These are phyloP conservation scores for Dendroctonus ponderosae DNA, from an alignment of 1,140 invertebrate species.

Conservation along the genomic window DNA sequence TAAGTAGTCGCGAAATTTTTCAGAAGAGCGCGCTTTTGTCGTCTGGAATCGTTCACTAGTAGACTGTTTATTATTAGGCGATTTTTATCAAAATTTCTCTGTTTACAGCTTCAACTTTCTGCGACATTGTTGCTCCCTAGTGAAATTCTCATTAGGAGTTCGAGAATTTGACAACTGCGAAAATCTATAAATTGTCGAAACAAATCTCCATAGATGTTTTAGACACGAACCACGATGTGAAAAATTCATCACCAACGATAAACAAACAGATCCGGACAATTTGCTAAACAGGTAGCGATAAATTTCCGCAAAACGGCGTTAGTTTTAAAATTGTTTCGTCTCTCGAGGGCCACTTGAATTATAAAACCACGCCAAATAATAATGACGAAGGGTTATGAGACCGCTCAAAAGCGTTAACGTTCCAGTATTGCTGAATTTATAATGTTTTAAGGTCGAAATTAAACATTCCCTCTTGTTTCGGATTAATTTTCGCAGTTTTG, in stretches of 20 bases:
- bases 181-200: no score
- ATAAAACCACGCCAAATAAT: slow-evolving; percentile 5
- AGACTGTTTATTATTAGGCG: no score
- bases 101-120: no score
- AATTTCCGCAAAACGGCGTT: background rate
- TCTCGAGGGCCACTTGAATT: background rate
- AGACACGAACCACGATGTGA: no score
- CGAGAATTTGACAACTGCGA: no score
- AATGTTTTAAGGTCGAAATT: slow-evolving; percentile 1
- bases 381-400: slow-evolving; percentile 5
- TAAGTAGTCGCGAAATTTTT: no score
- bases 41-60: no score
- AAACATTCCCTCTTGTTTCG: slow-evolving; percentile 3
- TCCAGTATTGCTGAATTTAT: background rate
- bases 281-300: slow-evolving; percentile 2
- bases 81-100: no score
- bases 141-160: no score
- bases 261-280: background rate
- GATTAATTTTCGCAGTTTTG: slow-evolving; percentile 6
- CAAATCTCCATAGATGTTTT: no score
- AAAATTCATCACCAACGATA: background rate
- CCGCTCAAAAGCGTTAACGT: background rate
- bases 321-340: background rate
- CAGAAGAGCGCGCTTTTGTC: no score
- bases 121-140: no score